Base-by-base conservation (phyloP, 2,888 invertebrate species). In the Clepsis dumicolana region DNA sequence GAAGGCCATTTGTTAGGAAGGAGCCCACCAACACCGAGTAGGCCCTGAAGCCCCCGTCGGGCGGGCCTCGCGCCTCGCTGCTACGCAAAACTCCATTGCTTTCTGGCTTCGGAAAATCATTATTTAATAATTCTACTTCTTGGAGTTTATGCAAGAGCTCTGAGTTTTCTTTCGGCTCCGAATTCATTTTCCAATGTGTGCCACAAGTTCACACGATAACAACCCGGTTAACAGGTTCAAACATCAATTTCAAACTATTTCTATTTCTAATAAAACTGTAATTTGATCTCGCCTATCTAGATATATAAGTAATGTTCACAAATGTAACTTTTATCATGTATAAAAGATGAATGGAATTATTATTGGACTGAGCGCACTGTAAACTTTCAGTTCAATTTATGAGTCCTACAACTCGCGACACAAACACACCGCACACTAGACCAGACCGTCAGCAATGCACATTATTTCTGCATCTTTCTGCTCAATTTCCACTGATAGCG, bases 1-100 rank as follows among this genome's bases (percentile, higher is more conserved):
- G 94, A 61, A 98, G 96, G 5, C 98, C 98, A 88, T 98, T 98
- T 80, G 97, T 97, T 69, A 98, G 93, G 87, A 98, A 98, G 69
- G 98, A 97, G 52, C 96, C 97, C 50, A 97, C 78, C 94, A 98
- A 95, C 16, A 98, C 96, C 70, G 96, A 88, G 95, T 97, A 97
- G 0, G 97, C 98, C 78, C 97, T 94, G 14, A 95, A 75, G 0
- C 97, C 97, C 12, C 97, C 97, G 88, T 98, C 97, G 0, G 96
- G 96, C 24, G 95, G 95, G 29, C 88, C 91, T 57, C 78, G 64
- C 25, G 77, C 77, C 64, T 77, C 77, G 60, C 75, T 74, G 67
- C 74, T 76, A 59, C 65, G 60, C 10, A 72, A 64, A 62, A 70
- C 72, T 8, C 87, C 87, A 77, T 88, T 88, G 32, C 73, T 75